phyloP scores from a whole-genome alignment of 2,113 vertebrate species.

The Carettochelys insculpta region DNA sequence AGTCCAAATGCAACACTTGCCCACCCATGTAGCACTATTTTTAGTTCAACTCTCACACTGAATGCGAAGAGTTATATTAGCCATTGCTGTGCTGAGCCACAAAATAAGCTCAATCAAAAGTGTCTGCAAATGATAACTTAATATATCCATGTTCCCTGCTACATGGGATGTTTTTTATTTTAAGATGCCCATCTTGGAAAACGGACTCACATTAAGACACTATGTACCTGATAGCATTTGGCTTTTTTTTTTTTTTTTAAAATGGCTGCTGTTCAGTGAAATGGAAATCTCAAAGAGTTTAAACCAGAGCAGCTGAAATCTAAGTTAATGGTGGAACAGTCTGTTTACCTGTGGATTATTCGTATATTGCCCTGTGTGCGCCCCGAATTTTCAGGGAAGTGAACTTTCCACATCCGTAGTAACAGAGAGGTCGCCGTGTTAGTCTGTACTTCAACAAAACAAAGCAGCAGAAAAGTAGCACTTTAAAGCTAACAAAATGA shows the following conservation, averaged over 20 bases:
- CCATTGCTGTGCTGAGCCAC: constrained; percentile 58
- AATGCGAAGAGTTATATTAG: constrained; percentile 58
- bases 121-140: constrained; percentile 56
- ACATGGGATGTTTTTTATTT: constrained; percentile 50
- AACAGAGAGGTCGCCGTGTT: too few species aligned
- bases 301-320: neutral
- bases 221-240: constrained; percentile 20
- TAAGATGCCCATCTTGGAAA: neutral
- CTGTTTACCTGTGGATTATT: neutral
- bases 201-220: constrained; percentile 29
- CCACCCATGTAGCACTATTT: constrained; percentile 45
- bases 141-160: constrained; percentile 51
- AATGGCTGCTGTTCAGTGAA: constrained; percentile 8
- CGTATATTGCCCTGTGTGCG: neutral
- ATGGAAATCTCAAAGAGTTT: constrained; percentile 34
- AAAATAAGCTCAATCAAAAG: constrained; percentile 53
- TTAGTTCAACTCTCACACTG: constrained; percentile 57
- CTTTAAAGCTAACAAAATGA: too few species aligned
- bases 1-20: constrained; percentile 32
- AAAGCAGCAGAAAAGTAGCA: too few species aligned
- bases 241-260: neutral
- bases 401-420: neutral
- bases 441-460: too few species aligned
- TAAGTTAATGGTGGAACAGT: neutral
- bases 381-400: constrained; percentile 7